Evolutionary conservation across 2,888 invertebrate genomes (phyloP).

Genomic region (Heterodera filipjevi): DNA sequence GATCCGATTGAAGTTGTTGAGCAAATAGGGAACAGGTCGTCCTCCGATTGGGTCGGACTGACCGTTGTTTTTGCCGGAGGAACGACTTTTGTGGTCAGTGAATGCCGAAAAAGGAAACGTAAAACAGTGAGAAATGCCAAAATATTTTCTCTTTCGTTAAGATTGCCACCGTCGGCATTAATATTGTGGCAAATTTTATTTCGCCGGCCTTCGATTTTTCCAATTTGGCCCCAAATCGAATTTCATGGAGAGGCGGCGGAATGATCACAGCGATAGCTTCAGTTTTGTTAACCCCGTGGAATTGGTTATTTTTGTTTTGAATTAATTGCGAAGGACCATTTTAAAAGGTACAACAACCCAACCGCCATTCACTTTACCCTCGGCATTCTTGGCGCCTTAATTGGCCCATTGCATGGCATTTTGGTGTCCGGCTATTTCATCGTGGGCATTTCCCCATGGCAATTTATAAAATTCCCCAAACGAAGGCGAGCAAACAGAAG

Average conservation of each 20-base stretch:
- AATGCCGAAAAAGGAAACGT: background rate
- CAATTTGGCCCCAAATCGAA: background rate
- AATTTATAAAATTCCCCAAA: background rate
- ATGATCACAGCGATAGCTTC: constrained; percentile 18
- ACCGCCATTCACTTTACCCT: background rate
- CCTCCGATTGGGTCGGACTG: background rate
- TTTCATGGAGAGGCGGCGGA: constrained; percentile 6
- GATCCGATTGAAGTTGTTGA: constrained; percentile 9
- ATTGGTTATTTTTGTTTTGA: background rate
- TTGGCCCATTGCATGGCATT: constrained; percentile 9
- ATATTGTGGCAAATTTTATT: constrained; percentile 14
- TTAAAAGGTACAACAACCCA: constrained; percentile 12
- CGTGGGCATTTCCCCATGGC: background rate
- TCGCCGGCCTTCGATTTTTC: constrained; percentile 11
- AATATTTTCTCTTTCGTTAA: background rate
- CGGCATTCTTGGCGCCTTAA: constrained; percentile 5
- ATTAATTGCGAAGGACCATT: background rate
- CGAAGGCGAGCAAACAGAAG: constrained; percentile 18
- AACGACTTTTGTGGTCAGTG: background rate
- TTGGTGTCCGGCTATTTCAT: constrained; percentile 2
- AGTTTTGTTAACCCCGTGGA: constrained; percentile 5
- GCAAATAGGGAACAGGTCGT: background rate
- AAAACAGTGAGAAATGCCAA: background rate
- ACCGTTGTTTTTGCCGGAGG: background rate
- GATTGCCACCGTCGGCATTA: constrained; percentile 1